Evolutionary conservation across 2,888 invertebrate genomes (phyloP), one percentile per base, ranked within the genome.

Genomic region (Synanthedon myopaeformis): DNA sequence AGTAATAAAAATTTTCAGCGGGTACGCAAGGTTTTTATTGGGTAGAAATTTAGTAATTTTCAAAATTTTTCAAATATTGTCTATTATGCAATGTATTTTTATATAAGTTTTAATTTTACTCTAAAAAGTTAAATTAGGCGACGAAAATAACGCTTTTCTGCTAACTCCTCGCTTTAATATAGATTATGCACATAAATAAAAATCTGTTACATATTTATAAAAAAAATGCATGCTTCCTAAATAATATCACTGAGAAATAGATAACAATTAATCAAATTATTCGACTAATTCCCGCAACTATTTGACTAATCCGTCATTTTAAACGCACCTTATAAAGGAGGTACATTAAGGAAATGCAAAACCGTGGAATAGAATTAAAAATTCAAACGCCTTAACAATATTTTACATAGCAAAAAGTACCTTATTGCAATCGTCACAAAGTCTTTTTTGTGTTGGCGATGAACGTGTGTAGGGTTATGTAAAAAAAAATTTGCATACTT

Each of bases 301-400:
- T 80, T 78, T 78, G 72, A 72, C 70, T 79, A 80, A 80, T 80
- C 78, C 68, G 67, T 77, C 77, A 75, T 65, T 56, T 57, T 61
- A 52, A 52, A 17, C 19, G 41, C 13, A 41, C 35, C 52, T 41
- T 14, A 12, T n/a, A 52, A 41, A 19, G 11, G 11, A 45, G 14
- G 2, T 41, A 12, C 17, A 23, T 45, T 13, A 45, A 14, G 45
- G 14, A 45, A 14, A 45, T 14, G 45, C 12, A 45, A 45, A 45
- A 45, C 13, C 45, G 6, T 45, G 45, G 45, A 45, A 45, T 14
- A 45, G 13, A 45, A 45, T 45, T 45, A 4, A 14, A 45, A 45
- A 45, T 45, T 45, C n/a, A 14, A 45, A 45, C 45, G 3, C 45
- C 45, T 45, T n/a, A 45, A 45, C 45, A 14, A 45, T 13, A 13